Evolutionary conservation across 2,888 invertebrate genomes (phyloP).

Genomic region (Dynastes hyllus): DNA sequence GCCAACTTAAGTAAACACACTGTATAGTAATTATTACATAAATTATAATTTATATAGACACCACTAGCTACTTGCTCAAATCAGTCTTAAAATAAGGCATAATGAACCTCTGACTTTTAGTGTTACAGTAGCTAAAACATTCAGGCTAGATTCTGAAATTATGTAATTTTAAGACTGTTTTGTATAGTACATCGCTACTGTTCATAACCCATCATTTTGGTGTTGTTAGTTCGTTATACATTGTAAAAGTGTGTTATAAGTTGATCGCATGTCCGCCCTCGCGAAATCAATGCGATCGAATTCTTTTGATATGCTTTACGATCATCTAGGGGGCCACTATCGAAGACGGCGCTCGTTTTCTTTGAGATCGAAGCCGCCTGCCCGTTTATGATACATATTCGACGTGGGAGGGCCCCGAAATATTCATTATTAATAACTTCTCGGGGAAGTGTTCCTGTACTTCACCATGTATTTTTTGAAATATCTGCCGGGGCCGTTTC

Average conservation of each 20-base stretch:
- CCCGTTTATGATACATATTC: conserved; percentile 65
- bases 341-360: conserved; percentile 48
- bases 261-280: conserved; percentile 53
- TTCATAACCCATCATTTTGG: background rate
- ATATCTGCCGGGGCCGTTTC: conserved; percentile 56
- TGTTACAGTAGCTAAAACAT: no score
- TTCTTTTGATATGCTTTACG: conserved; percentile 23
- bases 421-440: conserved; percentile 62
- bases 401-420: conserved; percentile 68
- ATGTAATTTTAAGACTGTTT: no score
- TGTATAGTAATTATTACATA: no score
- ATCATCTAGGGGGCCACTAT: conserved; percentile 37
- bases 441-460: conserved; percentile 59
- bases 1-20: no score
- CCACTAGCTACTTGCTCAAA: background rate
- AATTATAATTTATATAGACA: no score
- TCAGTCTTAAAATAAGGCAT: conserved; percentile 10
- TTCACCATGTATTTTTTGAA: conserved; percentile 57
- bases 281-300: conserved; percentile 51
- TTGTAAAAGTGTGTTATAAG: conserved; percentile 17
- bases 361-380: conserved; percentile 61
- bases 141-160: no score
- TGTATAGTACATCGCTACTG: background rate
- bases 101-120: background rate
- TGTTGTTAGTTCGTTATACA: conserved; percentile 22